Evolutionary conservation across 2,888 invertebrate genomes (phyloP).

Genomic region (Ophion slaviceki): DNA sequence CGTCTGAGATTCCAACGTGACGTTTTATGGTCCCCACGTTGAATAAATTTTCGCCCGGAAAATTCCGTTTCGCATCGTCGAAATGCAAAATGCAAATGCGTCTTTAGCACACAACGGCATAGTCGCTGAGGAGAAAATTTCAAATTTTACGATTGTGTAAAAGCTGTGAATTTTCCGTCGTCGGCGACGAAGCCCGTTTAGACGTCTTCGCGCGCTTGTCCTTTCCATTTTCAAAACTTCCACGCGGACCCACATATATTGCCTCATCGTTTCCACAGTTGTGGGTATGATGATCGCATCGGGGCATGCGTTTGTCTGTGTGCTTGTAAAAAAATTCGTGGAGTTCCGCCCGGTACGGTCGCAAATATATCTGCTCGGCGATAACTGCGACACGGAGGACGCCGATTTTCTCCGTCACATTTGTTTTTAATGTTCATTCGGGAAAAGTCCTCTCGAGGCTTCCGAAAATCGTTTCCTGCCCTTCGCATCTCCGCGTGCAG

Average conservation of each 20-base stretch:
- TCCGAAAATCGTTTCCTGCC: conserved; percentile 69
- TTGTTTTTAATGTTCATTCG: conserved; percentile 69
- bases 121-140: conserved; percentile 64
- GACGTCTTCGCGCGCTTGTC: conserved; percentile 31
- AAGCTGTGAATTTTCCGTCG: conserved; percentile 62
- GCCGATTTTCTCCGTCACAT: conserved; percentile 66
- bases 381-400: conserved; percentile 47
- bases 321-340: conserved; percentile 12
- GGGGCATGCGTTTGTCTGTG: background rate
- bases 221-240: conserved; percentile 47
- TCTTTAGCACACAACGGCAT: background rate
- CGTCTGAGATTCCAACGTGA: conserved; percentile 3
- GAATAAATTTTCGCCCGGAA: conserved; percentile 75
- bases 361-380: conserved; percentile 22
- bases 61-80: conserved; percentile 66
- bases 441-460: conserved; percentile 64
- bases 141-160: conserved; percentile 75
- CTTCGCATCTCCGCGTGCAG: conserved; percentile 28
- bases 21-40: conserved; percentile 38
- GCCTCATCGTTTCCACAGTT: conserved; percentile 43
- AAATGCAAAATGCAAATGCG: conserved; percentile 75
- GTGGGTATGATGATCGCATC: background rate
- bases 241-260: conserved; percentile 38
- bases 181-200: conserved; percentile 32
- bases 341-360: conserved; percentile 17